Evolutionary conservation across 2,113 vertebrate species (phyloP).

Genomic region (Crotalus horridus): DNA sequence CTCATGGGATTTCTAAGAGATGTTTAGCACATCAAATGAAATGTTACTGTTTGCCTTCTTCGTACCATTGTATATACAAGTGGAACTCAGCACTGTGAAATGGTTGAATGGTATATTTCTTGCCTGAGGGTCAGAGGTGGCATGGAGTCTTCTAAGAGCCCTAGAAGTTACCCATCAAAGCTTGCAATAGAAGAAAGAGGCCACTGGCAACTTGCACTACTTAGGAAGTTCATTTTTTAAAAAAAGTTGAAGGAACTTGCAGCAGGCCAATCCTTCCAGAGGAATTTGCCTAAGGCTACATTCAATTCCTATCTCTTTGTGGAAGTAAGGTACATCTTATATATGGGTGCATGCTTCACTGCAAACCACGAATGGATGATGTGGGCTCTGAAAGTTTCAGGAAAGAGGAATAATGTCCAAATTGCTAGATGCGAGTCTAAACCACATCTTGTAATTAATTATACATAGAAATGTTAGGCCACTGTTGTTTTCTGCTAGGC

Average conservation of each 20-base stretch:
- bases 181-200: not conserved
- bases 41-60: conserved; percentile 5
- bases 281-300: not conserved
- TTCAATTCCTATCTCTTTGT: not conserved
- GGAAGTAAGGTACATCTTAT: not conserved
- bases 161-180: not conserved
- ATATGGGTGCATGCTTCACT: not conserved
- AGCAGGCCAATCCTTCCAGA: not conserved
- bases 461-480: not conserved
- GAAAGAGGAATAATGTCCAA: not conserved
- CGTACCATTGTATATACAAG: not conserved
- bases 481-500: not conserved
- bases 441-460: not conserved
- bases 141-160: not conserved
- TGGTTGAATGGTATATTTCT: not conserved
- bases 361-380: not conserved
- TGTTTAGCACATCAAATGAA: conserved; percentile 41
- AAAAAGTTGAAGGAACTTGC: not conserved
- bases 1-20: conserved; percentile 43
- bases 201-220: not conserved
- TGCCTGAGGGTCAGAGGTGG: not conserved
- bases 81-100: accelerated
- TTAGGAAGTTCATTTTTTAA: not conserved
- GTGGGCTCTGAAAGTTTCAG: not conserved
- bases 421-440: not conserved